A percentile compares a stretch with the other conserved stretches of the same genome.
Conservation (phyloP, 2,888 invertebrate genomes). For the Teleogryllus oceanicus region DNA sequence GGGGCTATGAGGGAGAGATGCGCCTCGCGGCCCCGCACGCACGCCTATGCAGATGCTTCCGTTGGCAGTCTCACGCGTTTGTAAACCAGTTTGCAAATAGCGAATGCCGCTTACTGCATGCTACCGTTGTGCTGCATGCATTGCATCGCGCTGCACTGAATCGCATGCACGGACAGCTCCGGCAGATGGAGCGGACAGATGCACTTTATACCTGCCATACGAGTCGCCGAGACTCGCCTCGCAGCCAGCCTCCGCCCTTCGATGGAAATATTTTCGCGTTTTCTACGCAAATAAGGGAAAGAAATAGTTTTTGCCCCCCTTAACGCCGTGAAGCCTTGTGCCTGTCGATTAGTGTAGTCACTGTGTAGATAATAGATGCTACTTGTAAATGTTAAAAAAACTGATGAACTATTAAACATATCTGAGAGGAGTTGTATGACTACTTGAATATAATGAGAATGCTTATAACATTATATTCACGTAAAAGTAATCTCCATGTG, state of each 20-base stretch:
- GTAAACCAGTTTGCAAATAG: conserved; percentile 18
- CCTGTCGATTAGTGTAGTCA: no score
- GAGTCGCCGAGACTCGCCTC: background rate
- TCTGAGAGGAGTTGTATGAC: no score
- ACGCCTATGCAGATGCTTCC: conserved; percentile 1
- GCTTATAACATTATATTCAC: no score
- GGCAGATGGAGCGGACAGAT: background rate
- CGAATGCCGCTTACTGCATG: conserved; percentile 3
- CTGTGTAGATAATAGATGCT: no score
- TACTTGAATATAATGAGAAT: no score
- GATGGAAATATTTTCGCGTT: background rate
- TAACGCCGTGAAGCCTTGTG: no score
- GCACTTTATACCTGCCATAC: conserved; percentile 18
- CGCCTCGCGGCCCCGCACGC: background rate
- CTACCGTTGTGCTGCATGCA: background rate
- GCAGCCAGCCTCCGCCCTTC: background rate
- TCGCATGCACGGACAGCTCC: background rate
- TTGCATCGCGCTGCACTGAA: conserved; percentile 18
- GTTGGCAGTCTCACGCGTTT: conserved; percentile 8
- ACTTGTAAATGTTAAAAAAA: no score
- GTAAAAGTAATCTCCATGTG: no score
- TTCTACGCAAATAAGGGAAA: background rate
- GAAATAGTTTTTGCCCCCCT: background rate
- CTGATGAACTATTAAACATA: no score
- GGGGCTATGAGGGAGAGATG: background rate